Evolutionary conservation across 2,888 invertebrate species (phyloP).

Genomic region (Drosophila mercatorum): DNA sequence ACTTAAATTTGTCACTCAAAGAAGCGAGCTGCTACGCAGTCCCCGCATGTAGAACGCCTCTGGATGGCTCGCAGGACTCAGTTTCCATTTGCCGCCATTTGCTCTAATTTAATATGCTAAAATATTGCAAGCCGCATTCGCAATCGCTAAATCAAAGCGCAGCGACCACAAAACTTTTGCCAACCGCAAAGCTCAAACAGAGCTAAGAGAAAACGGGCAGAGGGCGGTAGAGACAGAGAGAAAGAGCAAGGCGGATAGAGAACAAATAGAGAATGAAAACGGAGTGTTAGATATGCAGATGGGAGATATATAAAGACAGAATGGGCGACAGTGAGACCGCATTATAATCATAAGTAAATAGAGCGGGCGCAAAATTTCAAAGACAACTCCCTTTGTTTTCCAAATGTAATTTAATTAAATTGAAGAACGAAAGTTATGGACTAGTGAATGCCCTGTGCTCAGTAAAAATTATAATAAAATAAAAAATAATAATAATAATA

Average conservation of each 20-base stretch:
- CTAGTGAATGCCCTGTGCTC: background rate
- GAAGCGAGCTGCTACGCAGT: slow-evolving; percentile 26
- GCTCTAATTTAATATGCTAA: slow-evolving; percentile 79
- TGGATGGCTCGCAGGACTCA: slow-evolving; percentile 23
- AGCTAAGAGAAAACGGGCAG: background rate
- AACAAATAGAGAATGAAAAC: background rate
- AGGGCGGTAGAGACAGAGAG: background rate
- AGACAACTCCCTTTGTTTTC: slow-evolving; percentile 6
- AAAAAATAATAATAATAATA: background rate
- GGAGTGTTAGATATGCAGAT: background rate
- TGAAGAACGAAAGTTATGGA: no score
- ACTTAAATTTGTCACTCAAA: slow-evolving; percentile 76
- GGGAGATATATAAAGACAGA: slow-evolving; percentile 3
- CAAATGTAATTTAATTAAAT: slow-evolving; percentile 30
- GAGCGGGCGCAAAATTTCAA: background rate
- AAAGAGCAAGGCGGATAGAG: background rate
- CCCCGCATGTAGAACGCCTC: background rate
- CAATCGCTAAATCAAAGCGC: slow-evolving; percentile 69
- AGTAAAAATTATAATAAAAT: background rate
- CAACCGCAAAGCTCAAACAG: slow-evolving; percentile 55
- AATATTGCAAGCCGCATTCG: slow-evolving; percentile 65
- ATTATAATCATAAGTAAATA: slow-evolving; percentile 62
- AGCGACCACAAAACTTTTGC: slow-evolving; percentile 66
- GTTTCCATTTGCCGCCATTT: slow-evolving; percentile 58
- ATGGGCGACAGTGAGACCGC: slow-evolving; percentile 19